Percentiles rank a stretch among this genome's conserved stretches.
Evolutionary conservation across 1,140 invertebrate species (phyloP).

Genomic region (Gonatopus flavifemur): DNA sequence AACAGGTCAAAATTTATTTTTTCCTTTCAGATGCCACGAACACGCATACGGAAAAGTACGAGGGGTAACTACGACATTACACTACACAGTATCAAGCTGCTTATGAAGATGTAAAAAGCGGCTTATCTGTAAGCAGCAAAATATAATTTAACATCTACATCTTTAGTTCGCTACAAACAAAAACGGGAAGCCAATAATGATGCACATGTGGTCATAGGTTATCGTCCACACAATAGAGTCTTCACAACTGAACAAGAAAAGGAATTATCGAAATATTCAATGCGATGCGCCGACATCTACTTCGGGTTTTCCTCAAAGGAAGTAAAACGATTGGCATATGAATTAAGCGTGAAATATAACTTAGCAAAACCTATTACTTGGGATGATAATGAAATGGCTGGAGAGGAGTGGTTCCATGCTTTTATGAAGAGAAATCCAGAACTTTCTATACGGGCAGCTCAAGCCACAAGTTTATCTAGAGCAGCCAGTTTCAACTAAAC

Average conservation of each 20-base stretch:
- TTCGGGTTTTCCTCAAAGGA: slow-evolving; percentile 44
- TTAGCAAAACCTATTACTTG: slow-evolving; percentile 40
- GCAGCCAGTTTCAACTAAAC: slow-evolving; percentile 56
- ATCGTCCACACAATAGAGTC: slow-evolving; percentile 28
- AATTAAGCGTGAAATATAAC: slow-evolving; percentile 39
- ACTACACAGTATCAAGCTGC: slow-evolving; percentile 14
- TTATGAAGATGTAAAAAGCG: slow-evolving; percentile 21
- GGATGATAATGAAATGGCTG: slow-evolving; percentile 40
- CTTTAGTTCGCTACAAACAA: slow-evolving; percentile 14
- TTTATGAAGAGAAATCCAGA: slow-evolving; percentile 53
- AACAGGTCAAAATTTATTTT: background rate
- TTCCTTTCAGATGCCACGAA: background rate
- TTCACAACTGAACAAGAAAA: slow-evolving; percentile 32
- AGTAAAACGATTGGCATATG: slow-evolving; percentile 45
- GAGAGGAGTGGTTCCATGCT: slow-evolving; percentile 51
- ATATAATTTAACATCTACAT: slow-evolving; percentile 15
- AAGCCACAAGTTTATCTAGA: too few relatives aligned
- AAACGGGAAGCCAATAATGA: slow-evolving; percentile 16
- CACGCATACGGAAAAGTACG: background rate
- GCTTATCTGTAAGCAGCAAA: slow-evolving; percentile 18
- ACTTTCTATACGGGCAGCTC: slow-evolving; percentile 49
- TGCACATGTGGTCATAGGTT: slow-evolving; percentile 29
- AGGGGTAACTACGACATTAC: slow-evolving; percentile 11
- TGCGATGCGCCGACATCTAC: slow-evolving; percentile 37
- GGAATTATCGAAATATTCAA: slow-evolving; percentile 34